These are phyloP conservation scores for Lepidostoma basale DNA, from an alignment of 1,140 invertebrate species.

Conservation along the genomic window DNA sequence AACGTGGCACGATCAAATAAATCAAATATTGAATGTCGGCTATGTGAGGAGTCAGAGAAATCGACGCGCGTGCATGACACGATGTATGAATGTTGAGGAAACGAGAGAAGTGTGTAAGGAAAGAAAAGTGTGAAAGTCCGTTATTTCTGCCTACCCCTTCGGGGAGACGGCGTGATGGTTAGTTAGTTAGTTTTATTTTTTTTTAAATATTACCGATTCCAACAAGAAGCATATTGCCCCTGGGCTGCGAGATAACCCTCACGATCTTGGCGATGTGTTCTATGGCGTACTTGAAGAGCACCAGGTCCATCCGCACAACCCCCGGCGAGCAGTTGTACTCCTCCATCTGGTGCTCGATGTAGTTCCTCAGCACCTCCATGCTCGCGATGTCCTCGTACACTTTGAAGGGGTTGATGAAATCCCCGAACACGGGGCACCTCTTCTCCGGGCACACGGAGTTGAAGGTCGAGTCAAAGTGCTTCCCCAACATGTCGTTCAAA, in stretches of 20 bases:
- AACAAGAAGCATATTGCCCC: conserved; percentile 82
- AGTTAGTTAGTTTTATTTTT: neutral
- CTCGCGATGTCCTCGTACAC: conserved; percentile 80
- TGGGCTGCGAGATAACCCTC: conserved; percentile 80
- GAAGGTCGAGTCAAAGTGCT: conserved; percentile 78
- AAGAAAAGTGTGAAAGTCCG: too few species aligned
- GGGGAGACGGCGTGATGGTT: too few species aligned
- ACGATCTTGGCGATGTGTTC: conserved; percentile 82
- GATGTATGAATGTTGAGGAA: too few species aligned
- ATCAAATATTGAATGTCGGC: too few species aligned
- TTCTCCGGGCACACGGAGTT: conserved; percentile 80
- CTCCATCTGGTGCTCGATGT: conserved; percentile 71
- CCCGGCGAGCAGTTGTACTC: conserved; percentile 81
- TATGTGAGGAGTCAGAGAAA: too few species aligned
- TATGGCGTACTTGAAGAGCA: conserved; percentile 83
- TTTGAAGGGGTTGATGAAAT: conserved; percentile 76
- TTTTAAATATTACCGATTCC: conserved; percentile 73
- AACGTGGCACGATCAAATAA: too few species aligned
- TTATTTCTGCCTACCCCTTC: too few species aligned
- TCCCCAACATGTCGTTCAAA: conserved; percentile 73
- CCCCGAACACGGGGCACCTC: conserved; percentile 75
- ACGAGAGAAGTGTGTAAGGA: too few species aligned
- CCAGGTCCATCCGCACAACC: conserved; percentile 76
- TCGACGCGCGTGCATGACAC: too few species aligned
- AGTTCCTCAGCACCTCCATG: conserved; percentile 64